phyloP scores from a whole-genome alignment of 2,797 vertebrate species.

The Gymnothorax javanicus region DNA sequence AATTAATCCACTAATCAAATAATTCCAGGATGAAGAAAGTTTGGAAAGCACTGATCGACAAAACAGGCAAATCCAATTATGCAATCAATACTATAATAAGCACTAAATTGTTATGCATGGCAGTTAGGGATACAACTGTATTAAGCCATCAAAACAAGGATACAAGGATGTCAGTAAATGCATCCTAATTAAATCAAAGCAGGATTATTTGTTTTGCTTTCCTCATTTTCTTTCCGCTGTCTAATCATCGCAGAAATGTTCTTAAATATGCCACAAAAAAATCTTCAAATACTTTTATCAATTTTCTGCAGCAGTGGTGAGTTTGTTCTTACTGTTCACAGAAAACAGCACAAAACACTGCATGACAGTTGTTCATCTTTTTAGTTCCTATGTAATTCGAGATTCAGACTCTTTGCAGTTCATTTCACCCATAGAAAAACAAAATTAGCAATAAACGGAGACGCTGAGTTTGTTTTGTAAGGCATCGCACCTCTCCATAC shows the following conservation, averaged over 20 bases:
- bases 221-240: background rate
- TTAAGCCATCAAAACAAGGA: background rate
- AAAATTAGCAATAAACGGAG: background rate
- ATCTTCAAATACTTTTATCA: background rate
- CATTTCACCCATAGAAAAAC: background rate
- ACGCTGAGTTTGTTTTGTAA: background rate
- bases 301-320: background rate
- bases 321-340: background rate
- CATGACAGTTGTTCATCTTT: background rate
- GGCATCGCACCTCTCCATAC: background rate
- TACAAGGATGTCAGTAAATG: background rate
- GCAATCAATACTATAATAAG: background rate
- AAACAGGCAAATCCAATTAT: background rate
- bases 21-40: background rate
- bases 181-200: background rate
- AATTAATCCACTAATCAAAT: background rate
- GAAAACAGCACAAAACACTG: background rate
- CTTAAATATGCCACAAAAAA: no score
- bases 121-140: background rate
- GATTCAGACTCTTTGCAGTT: background rate
- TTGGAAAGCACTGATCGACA: background rate
- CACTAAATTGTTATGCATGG: background rate
- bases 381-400: background rate
- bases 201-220: background rate
- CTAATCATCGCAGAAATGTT: background rate